phyloP scores from a whole-genome alignment of 2,888 invertebrate genomes.

The Dugesia japonica region DNA sequence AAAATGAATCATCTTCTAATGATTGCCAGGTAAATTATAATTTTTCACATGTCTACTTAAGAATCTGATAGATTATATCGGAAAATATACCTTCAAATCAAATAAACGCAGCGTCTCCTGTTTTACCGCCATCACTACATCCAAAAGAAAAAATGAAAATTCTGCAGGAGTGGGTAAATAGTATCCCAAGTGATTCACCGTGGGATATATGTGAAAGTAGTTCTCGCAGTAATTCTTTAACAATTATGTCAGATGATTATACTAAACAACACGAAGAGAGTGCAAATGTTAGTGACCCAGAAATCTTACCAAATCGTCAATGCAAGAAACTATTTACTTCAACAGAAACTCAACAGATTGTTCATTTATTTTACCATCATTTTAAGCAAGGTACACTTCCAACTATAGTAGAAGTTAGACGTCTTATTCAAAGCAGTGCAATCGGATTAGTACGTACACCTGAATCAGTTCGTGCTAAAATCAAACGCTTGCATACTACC shows the following conservation, averaged over 20 bases:
- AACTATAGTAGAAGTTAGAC: not conserved
- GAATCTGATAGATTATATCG: not conserved
- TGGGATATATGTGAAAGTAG: not conserved
- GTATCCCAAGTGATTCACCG: not conserved
- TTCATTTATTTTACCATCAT: not conserved
- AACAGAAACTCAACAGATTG: not conserved
- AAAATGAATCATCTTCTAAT: constrained; percentile 10
- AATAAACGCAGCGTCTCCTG: not conserved
- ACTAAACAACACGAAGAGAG: not conserved
- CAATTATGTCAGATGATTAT: not conserved
- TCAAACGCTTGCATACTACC: not conserved
- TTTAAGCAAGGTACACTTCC: not conserved
- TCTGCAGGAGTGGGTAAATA: not conserved
- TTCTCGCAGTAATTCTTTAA: not conserved
- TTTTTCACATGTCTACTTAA: too few relatives aligned
- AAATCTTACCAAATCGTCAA: not conserved
- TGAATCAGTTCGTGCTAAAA: not conserved
- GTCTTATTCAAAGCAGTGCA: not conserved
- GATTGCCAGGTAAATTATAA: constrained; percentile 4
- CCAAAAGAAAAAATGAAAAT: constrained; percentile 3
- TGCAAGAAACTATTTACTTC: not conserved
- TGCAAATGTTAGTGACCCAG: not conserved
- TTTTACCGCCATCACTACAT: not conserved
- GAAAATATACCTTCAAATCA: not conserved
- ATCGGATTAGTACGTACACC: not conserved